A percentile compares a stretch with the other conserved stretches of the same genome.
Evolutionary conservation across 2,888 invertebrate genomes (phyloP).

Genomic region (Ennomos fuscantarius): DNA sequence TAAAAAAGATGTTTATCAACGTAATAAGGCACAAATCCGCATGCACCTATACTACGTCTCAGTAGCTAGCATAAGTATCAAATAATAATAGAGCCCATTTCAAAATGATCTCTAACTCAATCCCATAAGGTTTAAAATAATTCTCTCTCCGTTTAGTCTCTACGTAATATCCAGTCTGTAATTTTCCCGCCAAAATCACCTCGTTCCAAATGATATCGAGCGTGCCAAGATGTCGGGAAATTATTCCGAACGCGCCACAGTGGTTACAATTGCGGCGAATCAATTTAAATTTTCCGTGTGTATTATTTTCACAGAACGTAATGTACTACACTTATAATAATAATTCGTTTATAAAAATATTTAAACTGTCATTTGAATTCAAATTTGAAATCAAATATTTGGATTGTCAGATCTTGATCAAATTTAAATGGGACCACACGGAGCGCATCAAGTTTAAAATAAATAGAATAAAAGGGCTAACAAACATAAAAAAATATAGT

Average conservation of each 20-base stretch:
- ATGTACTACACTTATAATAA: too few relatives aligned
- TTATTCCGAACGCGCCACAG: conserved; percentile 54
- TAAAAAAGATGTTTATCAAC: conserved; percentile 5
- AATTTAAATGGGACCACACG: too few relatives aligned
- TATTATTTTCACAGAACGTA: too few relatives aligned
- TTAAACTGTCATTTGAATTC: too few relatives aligned
- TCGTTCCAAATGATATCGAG: conserved; percentile 56
- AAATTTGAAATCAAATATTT: too few relatives aligned
- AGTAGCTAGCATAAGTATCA: neutral
- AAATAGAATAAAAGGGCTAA: too few relatives aligned
- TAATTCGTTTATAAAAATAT: too few relatives aligned
- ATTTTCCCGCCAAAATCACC: conserved; percentile 71
- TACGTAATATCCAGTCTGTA: conserved; percentile 55
- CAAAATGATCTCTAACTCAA: conserved; percentile 5
- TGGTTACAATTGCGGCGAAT: conserved; percentile 40
- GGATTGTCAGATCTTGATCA: too few relatives aligned
- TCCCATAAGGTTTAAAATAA: conserved; percentile 29
- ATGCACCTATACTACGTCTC: neutral
- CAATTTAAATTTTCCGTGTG: neutral
- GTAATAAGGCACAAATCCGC: conserved; percentile 5
- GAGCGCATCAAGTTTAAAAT: too few relatives aligned
- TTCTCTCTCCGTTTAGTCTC: conserved; percentile 12
- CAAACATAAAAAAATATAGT: too few relatives aligned
- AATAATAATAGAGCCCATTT: neutral
- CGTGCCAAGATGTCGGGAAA: conserved; percentile 67